Evolutionary conservation across 2,113 vertebrate species (phyloP).

Genomic region (Lagopus muta): DNA sequence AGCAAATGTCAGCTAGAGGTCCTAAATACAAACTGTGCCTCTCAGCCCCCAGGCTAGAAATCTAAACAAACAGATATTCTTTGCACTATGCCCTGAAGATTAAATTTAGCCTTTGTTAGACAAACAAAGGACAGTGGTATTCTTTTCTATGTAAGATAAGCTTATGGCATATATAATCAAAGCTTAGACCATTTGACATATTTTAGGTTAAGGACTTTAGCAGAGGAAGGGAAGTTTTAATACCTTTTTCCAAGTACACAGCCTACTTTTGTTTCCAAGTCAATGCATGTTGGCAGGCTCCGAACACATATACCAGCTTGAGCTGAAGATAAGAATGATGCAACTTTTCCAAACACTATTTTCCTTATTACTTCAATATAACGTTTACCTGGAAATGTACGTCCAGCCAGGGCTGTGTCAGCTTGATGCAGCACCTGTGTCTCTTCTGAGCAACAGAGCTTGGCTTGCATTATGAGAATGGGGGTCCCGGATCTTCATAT

Average conservation of each 20-base stretch:
- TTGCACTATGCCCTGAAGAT: conserved; percentile 12
- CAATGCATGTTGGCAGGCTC: background rate
- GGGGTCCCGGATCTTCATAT: background rate
- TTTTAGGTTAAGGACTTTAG: background rate
- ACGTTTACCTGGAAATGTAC: background rate
- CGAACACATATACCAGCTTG: background rate
- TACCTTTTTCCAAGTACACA: background rate
- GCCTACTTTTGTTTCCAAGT: background rate
- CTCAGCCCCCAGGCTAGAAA: conserved; percentile 10
- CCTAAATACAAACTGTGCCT: background rate
- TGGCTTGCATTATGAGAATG: background rate
- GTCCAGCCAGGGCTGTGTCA: background rate
- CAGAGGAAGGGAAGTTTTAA: background rate
- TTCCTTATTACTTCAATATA: background rate
- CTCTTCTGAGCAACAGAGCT: background rate
- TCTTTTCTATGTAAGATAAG: conserved; percentile 2
- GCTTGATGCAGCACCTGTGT: background rate
- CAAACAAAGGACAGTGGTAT: background rate
- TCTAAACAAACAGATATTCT: conserved; percentile 53
- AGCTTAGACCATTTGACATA: background rate
- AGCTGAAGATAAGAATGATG: background rate
- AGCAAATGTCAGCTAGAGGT: conserved; percentile 40
- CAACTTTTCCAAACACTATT: background rate
- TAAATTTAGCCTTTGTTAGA: conserved; percentile 47
- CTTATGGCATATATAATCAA: background rate